Percentiles rank a stretch among this genome's conserved stretches.
Evolutionary conservation across 2,888 invertebrate species (phyloP).

Genomic region (Mythimna loreyi): DNA sequence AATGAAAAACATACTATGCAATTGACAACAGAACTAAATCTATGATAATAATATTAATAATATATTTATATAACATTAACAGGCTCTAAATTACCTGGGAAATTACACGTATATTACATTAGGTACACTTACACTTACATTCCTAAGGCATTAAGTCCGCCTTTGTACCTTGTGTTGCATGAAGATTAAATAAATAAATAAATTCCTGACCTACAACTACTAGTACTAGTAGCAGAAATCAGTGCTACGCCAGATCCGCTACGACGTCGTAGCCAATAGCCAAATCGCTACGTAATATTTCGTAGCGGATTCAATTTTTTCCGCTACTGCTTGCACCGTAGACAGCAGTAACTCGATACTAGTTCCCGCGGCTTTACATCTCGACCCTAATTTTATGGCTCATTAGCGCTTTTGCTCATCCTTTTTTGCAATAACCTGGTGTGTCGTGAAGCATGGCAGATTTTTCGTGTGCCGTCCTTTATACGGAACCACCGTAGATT

Average conservation of each 20-base stretch:
- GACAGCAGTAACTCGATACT: slow-evolving; percentile 78
- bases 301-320: too few relatives aligned
- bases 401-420: slow-evolving; percentile 84
- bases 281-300: slow-evolving; percentile 1
- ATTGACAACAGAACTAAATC: too few relatives aligned
- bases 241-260: slow-evolving; percentile 15
- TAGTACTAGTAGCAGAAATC: slow-evolving; percentile 9
- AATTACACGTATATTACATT: too few relatives aligned
- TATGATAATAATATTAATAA: too few relatives aligned
- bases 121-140: too few relatives aligned
- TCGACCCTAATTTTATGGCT: slow-evolving; percentile 89
- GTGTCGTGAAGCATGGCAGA: slow-evolving; percentile 73
- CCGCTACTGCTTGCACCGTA: slow-evolving; percentile 57
- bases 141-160: too few relatives aligned
- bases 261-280: slow-evolving; percentile 17
- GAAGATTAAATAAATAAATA: too few relatives aligned
- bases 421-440: slow-evolving; percentile 83
- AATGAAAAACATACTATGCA: too few relatives aligned
- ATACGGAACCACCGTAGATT: slow-evolving; percentile 75
- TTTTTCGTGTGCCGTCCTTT: slow-evolving; percentile 70
- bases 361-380: slow-evolving; percentile 72
- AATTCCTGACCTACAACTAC: too few relatives aligned
- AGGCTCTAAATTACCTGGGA: too few relatives aligned
- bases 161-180: too few relatives aligned
- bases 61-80: too few relatives aligned